A percentile compares a stretch with the other conserved stretches of the same genome.
These are phyloP conservation scores for Mus spicilegus DNA, from an alignment of 2,113 vertebrate species.

Conservation along the genomic window DNA sequence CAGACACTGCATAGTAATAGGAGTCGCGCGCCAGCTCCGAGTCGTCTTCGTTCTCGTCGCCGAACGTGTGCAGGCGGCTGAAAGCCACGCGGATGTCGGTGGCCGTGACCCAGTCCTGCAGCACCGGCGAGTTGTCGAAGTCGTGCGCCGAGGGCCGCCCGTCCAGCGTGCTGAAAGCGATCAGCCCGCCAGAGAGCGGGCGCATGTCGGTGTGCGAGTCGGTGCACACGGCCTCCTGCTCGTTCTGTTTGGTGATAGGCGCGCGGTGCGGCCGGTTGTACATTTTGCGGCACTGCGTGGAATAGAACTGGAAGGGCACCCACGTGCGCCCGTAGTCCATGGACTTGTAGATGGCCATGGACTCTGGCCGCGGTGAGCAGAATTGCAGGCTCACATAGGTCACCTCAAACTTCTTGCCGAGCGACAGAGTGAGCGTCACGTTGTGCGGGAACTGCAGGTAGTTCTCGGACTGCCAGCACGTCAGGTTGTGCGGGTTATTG, in stretches of 20 bases:
- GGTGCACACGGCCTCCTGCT: slow-evolving; percentile 98
- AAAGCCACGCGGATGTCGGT: slow-evolving; percentile 97
- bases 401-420: slow-evolving; percentile 98
- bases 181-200: slow-evolving; percentile 95
- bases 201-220: slow-evolving; percentile 98
- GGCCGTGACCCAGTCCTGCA: slow-evolving; percentile 99
- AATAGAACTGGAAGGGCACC: slow-evolving; percentile 99
- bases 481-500: slow-evolving; percentile 99
- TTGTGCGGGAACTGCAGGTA: slow-evolving; percentile 95
- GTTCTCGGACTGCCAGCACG: slow-evolving; percentile 99
- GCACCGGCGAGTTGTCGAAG: slow-evolving; percentile 98
- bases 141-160: slow-evolving; percentile 97
- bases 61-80: slow-evolving; percentile 95
- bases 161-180: slow-evolving; percentile 99
- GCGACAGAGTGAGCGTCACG: slow-evolving; percentile 95
- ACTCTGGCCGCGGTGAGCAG: slow-evolving; percentile 97
- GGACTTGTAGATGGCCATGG: slow-evolving; percentile 97
- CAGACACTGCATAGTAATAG: slow-evolving; percentile 97
- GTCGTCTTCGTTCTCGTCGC: slow-evolving; percentile 97
- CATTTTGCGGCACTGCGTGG: slow-evolving; percentile 97
- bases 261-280: slow-evolving; percentile 95
- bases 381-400: slow-evolving; percentile 99
- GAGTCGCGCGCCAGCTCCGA: slow-evolving; percentile 96
- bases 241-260: slow-evolving; percentile 97
- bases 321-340: slow-evolving; percentile 99